phyloP scores from a whole-genome alignment of 2,888 invertebrate genomes.

The Cerceris ruficornis region DNA sequence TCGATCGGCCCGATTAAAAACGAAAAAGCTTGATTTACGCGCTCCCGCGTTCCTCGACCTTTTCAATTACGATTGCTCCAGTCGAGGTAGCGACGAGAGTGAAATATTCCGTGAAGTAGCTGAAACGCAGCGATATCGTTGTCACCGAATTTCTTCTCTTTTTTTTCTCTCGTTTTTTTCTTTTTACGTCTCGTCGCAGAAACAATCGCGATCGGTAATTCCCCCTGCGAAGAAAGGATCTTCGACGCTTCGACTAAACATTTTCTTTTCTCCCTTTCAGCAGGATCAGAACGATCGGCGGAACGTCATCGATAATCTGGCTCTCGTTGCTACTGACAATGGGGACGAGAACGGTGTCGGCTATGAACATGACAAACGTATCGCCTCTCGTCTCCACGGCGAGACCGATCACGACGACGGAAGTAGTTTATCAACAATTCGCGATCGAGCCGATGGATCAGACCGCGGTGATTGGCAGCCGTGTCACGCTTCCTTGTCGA shows the following conservation, averaged over 20 bases:
- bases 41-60: background rate
- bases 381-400: slow-evolving; percentile 70
- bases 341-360: slow-evolving; percentile 58
- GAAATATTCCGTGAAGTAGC: background rate
- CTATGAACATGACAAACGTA: slow-evolving; percentile 64
- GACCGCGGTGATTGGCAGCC: slow-evolving; percentile 93
- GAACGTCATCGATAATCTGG: slow-evolving; percentile 68
- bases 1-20: background rate
- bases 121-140: background rate
- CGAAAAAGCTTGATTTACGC: background rate
- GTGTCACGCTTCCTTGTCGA: slow-evolving; percentile 94
- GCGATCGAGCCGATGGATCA: slow-evolving; percentile 96
- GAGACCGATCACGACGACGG: slow-evolving; percentile 76
- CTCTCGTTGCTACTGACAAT: slow-evolving; percentile 66
- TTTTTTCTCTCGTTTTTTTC: background rate
- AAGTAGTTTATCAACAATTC: slow-evolving; percentile 88
- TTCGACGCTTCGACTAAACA: background rate
- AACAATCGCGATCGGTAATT: no score
- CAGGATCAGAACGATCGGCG: slow-evolving; percentile 44
- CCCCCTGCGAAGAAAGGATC: background rate
- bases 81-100: background rate
- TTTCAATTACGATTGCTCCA: background rate
- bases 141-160: background rate
- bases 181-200: no score
- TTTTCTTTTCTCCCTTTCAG: slow-evolving; percentile 27